Evolutionary conservation across 1,140 invertebrate genomes (phyloP), one percentile per base, ranked within the genome.

Genomic region (Daktulosphaira vitifoliae): DNA sequence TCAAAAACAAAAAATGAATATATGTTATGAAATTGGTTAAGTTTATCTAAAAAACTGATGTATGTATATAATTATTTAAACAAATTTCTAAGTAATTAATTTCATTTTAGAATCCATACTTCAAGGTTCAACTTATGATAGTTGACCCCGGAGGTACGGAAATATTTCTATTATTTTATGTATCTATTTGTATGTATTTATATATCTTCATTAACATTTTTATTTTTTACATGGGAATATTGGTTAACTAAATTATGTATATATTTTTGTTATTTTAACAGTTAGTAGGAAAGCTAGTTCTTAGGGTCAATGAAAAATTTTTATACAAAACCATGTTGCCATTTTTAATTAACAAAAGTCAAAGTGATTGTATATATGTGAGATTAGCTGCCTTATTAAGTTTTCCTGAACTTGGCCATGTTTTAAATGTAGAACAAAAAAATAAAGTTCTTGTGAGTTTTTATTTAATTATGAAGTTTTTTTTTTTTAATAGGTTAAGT

Each of bases 221-320:
- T 46, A 4, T 46, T 22, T 20, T 22, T 51, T 6, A 51, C 13
- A 29, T 29, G 22, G 13, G 33, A 13, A 22, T 42, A 16, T 18
- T 33, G 4, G 8, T n/a, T 54, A 20, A 15, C 1, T 53, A 11
- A 5, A 11, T 23, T 23, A 13, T 49, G 13, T 11, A 11, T 49
- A 13, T 26, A 46, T 59, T 26, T 59, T 46, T 26, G 15, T 62
- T 33, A 25, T 56, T 26, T 59, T 46, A 18, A 22, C 56, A 62
- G 56, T 62, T 62, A 62, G 42, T 62, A 62, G 56, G 56, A 26
- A 62, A 62, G 46, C 42, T 62, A 46, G 56, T 62, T 8, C 25
- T 62, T 7, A 62, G 22, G 46, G 44, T 62, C 23, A 20, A 5
- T 33, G 42, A 62, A 22, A 8, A 48, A 15, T 39, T 46, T 18